Base-by-base conservation (phyloP, 2,113 vertebrate genomes). In the Nymphicus hollandicus region DNA sequence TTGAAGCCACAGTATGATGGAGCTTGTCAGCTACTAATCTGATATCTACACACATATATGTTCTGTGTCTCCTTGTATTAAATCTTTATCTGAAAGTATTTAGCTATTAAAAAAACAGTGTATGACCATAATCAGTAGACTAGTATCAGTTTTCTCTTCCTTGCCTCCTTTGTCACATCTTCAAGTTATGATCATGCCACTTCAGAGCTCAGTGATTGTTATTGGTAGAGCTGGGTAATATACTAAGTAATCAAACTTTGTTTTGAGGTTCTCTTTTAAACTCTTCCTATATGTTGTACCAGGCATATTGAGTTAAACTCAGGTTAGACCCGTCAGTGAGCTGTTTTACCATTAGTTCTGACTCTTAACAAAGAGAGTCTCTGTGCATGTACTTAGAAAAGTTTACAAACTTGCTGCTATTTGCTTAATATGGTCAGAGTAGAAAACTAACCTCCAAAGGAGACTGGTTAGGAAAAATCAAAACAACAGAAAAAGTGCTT, bases 31-130 rank as follows among this genome's bases (percentile, higher is more conserved):
- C 60, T 47, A 1, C 81, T 94, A 47, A 96, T 94, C 66, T 92
- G 90, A 28, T 93, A 78, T 39, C 86, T 76, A 76, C 78, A 53
- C 65, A 72, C 70, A 56, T 69, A 1, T 72, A 69, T 81, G 79
- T 90, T 91, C 74, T 83, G 37, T 49, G 86, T 95, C 95, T 88
- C 58, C 84, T 86, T 17, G 33, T 80, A 84, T 97, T 93, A 96
- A 94, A 96, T 96, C 95, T 84, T 60, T 74, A 49, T 39, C 33
- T 44, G 90, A 52, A 72, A 78, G 66, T 29, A 50, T 76, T 93
- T 61, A 86, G 74, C 82, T 95, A 89, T 58, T 80, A 43, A 78
- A 84, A 92, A 89, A 96, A 50, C 31, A 60, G 46, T 11, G n/a
- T 80, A 33, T 65, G 88, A 52, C 72, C 70, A 53, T 44, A 27